Conservation (phyloP, 2,797 vertebrate species). For the Sebastes vulpes region DNA sequence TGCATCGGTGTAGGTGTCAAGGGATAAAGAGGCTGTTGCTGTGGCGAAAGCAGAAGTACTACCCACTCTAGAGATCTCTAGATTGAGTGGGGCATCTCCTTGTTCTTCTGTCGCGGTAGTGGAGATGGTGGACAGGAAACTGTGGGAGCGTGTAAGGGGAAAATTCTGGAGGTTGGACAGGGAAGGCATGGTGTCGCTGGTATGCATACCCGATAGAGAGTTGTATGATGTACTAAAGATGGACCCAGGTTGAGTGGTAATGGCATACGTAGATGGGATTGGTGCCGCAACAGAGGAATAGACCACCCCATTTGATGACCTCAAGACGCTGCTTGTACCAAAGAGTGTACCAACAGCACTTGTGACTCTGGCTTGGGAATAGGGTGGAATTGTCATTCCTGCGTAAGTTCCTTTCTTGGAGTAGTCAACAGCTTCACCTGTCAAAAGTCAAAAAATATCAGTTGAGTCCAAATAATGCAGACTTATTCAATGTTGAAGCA, state of each 20-base stretch:
- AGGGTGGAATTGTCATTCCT: conserved; percentile 94
- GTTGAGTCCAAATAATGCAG: conserved; percentile 85
- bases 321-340: conserved; percentile 92
- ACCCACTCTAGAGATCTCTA: conserved; percentile 87
- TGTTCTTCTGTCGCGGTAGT: conserved; percentile 87
- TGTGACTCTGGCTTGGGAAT: conserved; percentile 94
- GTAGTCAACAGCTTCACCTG: conserved; percentile 99
- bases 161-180: conserved; percentile 91
- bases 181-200: conserved; percentile 91
- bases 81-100: conserved; percentile 82
- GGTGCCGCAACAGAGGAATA: conserved; percentile 98
- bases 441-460: conserved; percentile 93
- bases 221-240: conserved; percentile 96
- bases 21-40: conserved; percentile 85
- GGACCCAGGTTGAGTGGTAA: conserved; percentile 98
- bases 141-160: conserved; percentile 92
- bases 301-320: conserved; percentile 96
- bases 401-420: conserved; percentile 95
- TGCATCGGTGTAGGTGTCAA: conserved; percentile 92
- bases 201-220: conserved; percentile 90
- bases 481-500: conserved; percentile 65
- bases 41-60: conserved; percentile 76
- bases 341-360: conserved; percentile 85
- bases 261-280: conserved; percentile 95
- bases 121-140: conserved; percentile 92